These are phyloP conservation scores for Anas capensis DNA, from an alignment of 2,797 vertebrate genomes.

Conservation along the genomic window DNA sequence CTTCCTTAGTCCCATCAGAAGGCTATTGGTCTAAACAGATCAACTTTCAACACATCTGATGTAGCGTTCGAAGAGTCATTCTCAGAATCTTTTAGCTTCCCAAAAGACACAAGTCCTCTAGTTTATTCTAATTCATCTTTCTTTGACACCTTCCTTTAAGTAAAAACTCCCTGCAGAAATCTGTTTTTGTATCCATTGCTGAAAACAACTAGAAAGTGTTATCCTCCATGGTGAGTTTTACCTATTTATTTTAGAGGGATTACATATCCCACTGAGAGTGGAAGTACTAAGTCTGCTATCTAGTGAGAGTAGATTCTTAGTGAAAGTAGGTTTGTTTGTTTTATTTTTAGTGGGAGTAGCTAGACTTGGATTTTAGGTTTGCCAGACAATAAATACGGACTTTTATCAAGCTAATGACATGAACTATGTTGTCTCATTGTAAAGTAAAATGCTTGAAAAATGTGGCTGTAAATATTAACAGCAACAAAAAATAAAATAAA, in stretches of 20 bases:
- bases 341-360: background rate
- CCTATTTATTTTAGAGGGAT: background rate
- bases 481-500: background rate
- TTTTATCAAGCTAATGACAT: background rate
- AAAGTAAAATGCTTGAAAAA: background rate
- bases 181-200: background rate
- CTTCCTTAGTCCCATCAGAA: background rate
- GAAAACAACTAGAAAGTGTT: background rate
- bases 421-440: background rate
- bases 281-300: background rate
- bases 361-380: background rate
- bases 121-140: background rate
- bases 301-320: background rate
- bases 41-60: background rate
- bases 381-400: background rate
- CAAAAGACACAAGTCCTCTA: background rate
- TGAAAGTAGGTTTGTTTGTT: background rate
- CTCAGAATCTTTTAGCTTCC: background rate
- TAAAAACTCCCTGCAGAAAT: background rate
- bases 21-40: background rate
- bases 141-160: background rate
- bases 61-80: background rate
- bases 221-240: background rate
- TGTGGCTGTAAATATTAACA: background rate
- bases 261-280: background rate